Evolutionary conservation across 2,888 invertebrate species (phyloP), one percentile per base, ranked within the genome.

Genomic region (Tortricodes alternella): DNA sequence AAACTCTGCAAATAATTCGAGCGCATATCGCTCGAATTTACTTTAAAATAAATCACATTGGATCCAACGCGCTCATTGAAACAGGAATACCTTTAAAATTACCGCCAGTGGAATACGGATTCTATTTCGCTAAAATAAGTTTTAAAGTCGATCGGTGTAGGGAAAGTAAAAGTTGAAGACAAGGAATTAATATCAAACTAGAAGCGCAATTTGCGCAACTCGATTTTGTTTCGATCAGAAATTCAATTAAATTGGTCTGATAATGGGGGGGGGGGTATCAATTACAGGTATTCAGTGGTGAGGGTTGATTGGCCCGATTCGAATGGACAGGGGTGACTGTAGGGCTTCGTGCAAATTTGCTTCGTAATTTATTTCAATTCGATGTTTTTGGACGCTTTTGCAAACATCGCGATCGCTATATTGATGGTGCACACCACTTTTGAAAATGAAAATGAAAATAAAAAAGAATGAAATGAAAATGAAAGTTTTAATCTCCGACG

Each of bases 101-200:
- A 1, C 29, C 27, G 34, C 21, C 41, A 19, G 1, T 9, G n/a
- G 6, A 21, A 29, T 29, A 6, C 18, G 15, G 15, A 35, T 48
- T 41, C 15, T 55, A 15, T 35, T 19, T n/a, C 24, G 24, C 21
- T 18, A 1, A 39, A 24, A 15, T 24, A 48, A 4, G 39, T 32
- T 19, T 24, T 5, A 39, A 53, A 34, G 6, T 34, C 19, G 3
- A 35, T 18, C 24, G 19, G 2, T 16, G 23, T 27, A 23, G 27
- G 19, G 32, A 16, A 39, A 32, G 41, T 34, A 53, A 46, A 46
- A 53, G 46, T 55, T 48, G 21, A 55, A 55, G 55, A 49, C 35
- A 27, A 19, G 32, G 55, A 41, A 55, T 55, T 55, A 55, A 55
- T 55, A 55, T 49, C 27, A 55, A 55, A 49, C 55, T 55, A 55